Evolutionary conservation across 2,113 vertebrate genomes (phyloP), one percentile per base, ranked within the genome.

Genomic region (Neodon shergylaensis): DNA sequence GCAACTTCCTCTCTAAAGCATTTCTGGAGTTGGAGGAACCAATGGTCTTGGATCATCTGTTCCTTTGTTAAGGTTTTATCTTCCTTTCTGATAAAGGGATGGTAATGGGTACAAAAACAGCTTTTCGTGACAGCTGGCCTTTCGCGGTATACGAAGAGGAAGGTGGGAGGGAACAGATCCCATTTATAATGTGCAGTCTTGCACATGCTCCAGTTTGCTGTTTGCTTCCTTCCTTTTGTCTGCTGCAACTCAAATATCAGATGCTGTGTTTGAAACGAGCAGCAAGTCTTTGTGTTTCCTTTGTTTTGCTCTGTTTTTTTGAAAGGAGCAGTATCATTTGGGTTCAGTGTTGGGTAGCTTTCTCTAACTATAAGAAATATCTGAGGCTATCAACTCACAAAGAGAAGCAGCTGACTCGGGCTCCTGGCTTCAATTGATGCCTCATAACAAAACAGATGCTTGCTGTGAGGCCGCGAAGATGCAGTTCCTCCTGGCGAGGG

Each of bases 1-100:
- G 95, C 97, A 97, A 88, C 97, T 97, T 97, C 97, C 95, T 95
- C 95, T 95, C 70, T 42, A 93, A 95, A 94, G 89, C 86, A 96
- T 70, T 90, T 97, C 65, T 84, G 83, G 97, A 97, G 79, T 92
- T 81, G 94, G 44, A 94, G 95, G 92, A 93, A 95, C 91, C 97
- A 93, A 92, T 21, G 14, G 89, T 63, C 95, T 70, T 39, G 11
- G 49, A 63, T 97, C 97, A 85, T 97, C 95, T 96, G 95, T 96
- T 96, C 79, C 91, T 97, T 95, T 96, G 96, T 91, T 95, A 91
- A 96, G 91, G 95, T 91, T 96, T 95, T 95, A 96, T 89, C 95
- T 66, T 94, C 91, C 58, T 92, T 97, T 81, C 95, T 93, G 95
- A 93, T 96, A 95, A 93, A 97, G 91, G 47, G 81, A 94, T 70